Evolutionary conservation across 92 coral and sea anemone species (phyloP).

Genomic region (Phymanthus crucifer): DNA sequence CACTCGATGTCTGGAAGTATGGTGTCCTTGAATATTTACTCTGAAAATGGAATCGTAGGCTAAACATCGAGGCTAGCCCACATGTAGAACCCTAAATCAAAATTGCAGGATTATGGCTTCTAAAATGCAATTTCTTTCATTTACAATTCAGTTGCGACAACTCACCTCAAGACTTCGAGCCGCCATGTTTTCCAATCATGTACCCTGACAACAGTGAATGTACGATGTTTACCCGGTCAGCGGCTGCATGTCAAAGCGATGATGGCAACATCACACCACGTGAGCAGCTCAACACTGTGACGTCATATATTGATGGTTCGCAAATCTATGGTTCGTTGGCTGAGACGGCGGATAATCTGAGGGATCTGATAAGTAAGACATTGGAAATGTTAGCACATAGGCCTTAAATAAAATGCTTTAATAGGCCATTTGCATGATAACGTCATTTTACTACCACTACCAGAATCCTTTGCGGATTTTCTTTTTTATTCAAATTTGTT

Average conservation of each 20-base stretch:
- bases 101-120: background rate
- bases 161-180: conserved; percentile 80
- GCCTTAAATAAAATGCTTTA: too few species aligned
- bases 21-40: background rate
- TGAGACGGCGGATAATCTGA: conserved; percentile 62
- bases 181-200: conserved; percentile 91
- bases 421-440: too few species aligned
- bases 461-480: too few species aligned
- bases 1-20: conserved; percentile 1
- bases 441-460: too few species aligned
- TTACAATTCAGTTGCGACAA: conserved; percentile 70
- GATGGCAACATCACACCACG: conserved; percentile 75
- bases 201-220: conserved; percentile 76
- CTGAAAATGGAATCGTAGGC: background rate
- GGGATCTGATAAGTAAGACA: conserved; percentile 73
- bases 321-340: conserved; percentile 91
- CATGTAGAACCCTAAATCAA: background rate
- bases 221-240: conserved; percentile 99
- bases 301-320: conserved; percentile 95
- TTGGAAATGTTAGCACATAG: too few species aligned
- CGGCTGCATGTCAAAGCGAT: conserved; percentile 97
- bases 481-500: too few species aligned
- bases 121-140: background rate
- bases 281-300: conserved; percentile 90
- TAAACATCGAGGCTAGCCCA: too few species aligned